These are phyloP conservation scores for Stichopus chloronotus DNA, from an alignment of 35 echinoderm and acorn worm genomes.

Conservation along the genomic window DNA sequence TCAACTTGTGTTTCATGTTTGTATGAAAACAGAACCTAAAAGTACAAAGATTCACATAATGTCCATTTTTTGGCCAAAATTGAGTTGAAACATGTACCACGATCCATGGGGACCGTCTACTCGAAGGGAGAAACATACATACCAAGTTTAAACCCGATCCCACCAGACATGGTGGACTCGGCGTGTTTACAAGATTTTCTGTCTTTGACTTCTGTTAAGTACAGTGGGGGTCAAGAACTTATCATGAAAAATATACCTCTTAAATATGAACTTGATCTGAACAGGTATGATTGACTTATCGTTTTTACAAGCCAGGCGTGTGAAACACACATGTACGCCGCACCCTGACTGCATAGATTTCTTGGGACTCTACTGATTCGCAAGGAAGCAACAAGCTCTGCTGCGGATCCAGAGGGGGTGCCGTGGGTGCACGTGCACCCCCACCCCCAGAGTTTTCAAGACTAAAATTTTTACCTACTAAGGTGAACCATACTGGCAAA, in stretches of 20 bases:
- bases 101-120: background rate
- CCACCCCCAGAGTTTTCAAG: too few relatives aligned
- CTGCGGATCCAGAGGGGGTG: too few relatives aligned
- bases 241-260: background rate
- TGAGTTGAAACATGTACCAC: background rate
- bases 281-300: constrained; percentile 2
- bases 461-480: too few relatives aligned
- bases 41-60: background rate
- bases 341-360: background rate
- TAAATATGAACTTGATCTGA: background rate
- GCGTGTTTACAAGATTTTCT: constrained; percentile 23
- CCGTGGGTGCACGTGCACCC: too few relatives aligned
- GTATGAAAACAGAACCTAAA: background rate
- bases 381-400: constrained; percentile 25
- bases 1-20: background rate
- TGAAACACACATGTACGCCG: too few relatives aligned
- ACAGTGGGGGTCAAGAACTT: background rate
- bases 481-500: too few relatives aligned
- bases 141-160: background rate
- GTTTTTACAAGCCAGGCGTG: background rate
- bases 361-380: background rate
- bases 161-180: background rate
- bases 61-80: background rate
- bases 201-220: background rate
- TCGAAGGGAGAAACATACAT: background rate